These are phyloP conservation scores for Brachionus sp. DNA, from an alignment of 1,140 invertebrate species.

Conservation along the genomic window DNA sequence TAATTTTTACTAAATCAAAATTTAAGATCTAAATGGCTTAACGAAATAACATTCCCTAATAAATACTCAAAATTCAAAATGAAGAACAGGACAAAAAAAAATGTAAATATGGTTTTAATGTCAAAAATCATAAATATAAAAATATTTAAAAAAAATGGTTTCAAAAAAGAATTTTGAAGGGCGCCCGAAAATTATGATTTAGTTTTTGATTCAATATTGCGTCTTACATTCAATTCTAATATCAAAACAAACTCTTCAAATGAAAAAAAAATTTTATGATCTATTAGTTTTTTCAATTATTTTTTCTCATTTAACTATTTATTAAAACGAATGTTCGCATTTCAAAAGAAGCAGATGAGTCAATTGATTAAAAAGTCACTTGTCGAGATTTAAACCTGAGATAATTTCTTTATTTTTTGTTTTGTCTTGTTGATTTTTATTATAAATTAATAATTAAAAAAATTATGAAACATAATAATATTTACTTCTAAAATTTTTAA, in stretches of 20 bases:
- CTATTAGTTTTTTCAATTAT: neutral
- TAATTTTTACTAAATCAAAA: neutral
- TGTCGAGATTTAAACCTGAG: neutral
- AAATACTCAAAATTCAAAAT: neutral
- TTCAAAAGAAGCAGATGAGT: neutral
- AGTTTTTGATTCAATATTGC: neutral
- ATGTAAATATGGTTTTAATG: neutral
- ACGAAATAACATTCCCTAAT: neutral
- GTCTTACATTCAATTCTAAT: neutral
- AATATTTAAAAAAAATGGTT: neutral
- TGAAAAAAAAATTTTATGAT: neutral
- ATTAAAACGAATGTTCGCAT: neutral
- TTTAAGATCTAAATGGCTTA: neutral
- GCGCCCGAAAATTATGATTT: neutral
- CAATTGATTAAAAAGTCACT: neutral
- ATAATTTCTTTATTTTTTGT: constrained; percentile 4
- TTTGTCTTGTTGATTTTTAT: neutral
- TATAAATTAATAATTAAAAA: neutral
- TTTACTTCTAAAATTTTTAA: too few relatives aligned
- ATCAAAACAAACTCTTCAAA: neutral
- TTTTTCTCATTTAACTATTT: neutral
- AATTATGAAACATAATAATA: too few relatives aligned
- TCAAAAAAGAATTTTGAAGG: neutral
- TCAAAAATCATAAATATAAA: neutral
- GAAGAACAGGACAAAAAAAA: neutral